Evolutionary conservation across 2,113 vertebrate species (phyloP).

Genomic region (Mohoua ochrocephala): DNA sequence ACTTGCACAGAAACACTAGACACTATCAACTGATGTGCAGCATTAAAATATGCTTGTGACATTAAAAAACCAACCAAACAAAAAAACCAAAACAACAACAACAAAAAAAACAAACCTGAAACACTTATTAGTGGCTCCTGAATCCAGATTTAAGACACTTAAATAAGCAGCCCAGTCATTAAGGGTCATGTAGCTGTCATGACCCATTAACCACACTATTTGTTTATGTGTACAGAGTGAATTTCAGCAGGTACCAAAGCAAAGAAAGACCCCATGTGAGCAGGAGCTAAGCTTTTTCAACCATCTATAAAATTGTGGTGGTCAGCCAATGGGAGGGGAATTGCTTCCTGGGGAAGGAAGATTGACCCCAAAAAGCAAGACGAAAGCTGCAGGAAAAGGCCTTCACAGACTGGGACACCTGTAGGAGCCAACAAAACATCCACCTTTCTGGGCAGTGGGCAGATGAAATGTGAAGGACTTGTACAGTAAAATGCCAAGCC

Average conservation of each 20-base stretch:
- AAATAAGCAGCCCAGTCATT: background rate
- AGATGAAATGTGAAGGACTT: background rate
- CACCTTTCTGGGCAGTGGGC: accelerated
- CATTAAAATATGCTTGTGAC: background rate
- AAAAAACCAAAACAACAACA: background rate
- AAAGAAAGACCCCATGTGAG: background rate
- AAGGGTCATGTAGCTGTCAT: background rate
- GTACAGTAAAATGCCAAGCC: background rate
- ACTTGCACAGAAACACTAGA: constrained; percentile 37
- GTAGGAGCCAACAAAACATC: background rate
- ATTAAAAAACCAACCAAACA: background rate
- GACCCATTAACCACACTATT: background rate
- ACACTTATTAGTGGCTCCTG: background rate
- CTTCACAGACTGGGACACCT: background rate
- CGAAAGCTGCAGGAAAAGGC: background rate
- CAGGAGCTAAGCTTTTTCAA: background rate
- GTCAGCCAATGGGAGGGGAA: background rate
- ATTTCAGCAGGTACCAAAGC: background rate
- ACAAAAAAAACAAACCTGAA: background rate
- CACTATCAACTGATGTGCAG: background rate
- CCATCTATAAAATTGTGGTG: background rate
- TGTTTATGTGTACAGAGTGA: background rate
- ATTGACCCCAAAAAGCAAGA: background rate
- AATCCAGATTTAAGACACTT: background rate
- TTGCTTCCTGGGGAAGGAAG: background rate